These are phyloP conservation scores for Paragorgia papillata DNA, from an alignment of 92 coral and sea anemone genomes.

Conservation along the genomic window DNA sequence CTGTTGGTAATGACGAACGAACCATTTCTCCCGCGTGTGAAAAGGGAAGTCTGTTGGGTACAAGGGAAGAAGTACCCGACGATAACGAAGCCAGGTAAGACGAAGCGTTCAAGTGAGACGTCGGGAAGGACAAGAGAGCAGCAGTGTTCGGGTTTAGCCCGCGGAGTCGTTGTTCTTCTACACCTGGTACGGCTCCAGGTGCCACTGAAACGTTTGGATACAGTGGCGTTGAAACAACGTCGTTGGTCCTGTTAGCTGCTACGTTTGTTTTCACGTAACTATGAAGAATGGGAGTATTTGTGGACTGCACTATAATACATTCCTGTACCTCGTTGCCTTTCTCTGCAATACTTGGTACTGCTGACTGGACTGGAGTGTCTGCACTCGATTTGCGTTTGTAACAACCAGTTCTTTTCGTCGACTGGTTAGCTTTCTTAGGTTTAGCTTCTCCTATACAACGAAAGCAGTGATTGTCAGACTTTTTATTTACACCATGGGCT, in stretches of 20 bases:
- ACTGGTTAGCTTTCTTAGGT: constrained; percentile 15
- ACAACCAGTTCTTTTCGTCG: background rate
- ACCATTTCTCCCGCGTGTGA: background rate
- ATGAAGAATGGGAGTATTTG: constrained; percentile 13
- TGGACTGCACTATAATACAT: constrained; percentile 23
- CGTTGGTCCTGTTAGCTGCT: background rate
- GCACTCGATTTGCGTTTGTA: constrained; percentile 5
- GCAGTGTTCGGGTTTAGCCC: background rate
- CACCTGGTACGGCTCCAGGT: background rate
- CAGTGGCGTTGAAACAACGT: background rate
- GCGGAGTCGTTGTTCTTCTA: constrained; percentile 3
- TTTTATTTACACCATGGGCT: too few species aligned
- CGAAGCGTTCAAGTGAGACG: constrained; percentile 32
- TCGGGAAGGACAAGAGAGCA: constrained; percentile 7
- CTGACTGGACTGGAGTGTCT: background rate
- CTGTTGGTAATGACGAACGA: background rate
- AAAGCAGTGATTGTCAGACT: too few species aligned
- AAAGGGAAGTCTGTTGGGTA: constrained; percentile 5
- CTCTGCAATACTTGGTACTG: background rate
- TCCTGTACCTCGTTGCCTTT: background rate
- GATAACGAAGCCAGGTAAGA: constrained; percentile 18
- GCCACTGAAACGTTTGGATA: constrained; percentile 10
- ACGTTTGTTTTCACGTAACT: constrained; percentile 1
- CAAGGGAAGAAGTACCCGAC: background rate
- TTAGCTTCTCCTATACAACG: background rate